Evolutionary conservation across 1,140 invertebrate genomes (phyloP).

Genomic region (Bathynomus jamesi): DNA sequence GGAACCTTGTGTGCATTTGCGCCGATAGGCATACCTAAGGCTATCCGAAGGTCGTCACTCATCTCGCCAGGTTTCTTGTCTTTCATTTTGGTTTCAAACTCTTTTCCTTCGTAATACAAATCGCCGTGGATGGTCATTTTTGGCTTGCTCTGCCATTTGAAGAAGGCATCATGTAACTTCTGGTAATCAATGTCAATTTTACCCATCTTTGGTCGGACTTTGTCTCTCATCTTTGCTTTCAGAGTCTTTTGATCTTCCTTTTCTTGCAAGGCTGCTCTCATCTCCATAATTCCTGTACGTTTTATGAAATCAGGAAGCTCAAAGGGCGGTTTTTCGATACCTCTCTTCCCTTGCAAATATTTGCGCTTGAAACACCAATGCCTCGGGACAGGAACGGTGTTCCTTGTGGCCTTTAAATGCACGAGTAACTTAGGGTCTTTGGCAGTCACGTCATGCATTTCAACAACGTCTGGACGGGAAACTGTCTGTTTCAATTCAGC

Average conservation of each 20-base stretch:
- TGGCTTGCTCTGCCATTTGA: conserved; percentile 99
- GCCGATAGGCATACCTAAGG: conserved; percentile 97
- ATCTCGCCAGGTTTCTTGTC: conserved; percentile 98
- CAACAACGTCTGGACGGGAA: conserved; percentile 91
- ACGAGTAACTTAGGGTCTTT: conserved; percentile 92
- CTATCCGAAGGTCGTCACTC: conserved; percentile 88
- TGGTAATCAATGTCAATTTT: conserved; percentile 99
- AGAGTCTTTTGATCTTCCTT: conserved; percentile 94
- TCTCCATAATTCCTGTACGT: conserved; percentile 98
- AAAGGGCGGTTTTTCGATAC: conserved; percentile 98
- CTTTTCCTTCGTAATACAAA: conserved; percentile 99
- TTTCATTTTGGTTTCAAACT: conserved; percentile 94
- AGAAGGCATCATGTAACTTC: conserved; percentile 98
- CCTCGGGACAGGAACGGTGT: conserved; percentile 91
- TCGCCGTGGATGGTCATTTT: conserved; percentile 98
- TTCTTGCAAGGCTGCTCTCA: conserved; percentile 96
- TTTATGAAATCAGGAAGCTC: conserved; percentile 98
- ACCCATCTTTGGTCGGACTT: conserved; percentile 92
- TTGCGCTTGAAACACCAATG: conserved; percentile 99
- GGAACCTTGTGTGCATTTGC: conserved; percentile 80
- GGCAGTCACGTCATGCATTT: conserved; percentile 99
- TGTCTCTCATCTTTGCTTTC: conserved; percentile 97
- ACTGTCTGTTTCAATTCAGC: conserved; percentile 93
- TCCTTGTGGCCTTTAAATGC: conserved; percentile 88
- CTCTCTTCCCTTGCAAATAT: conserved; percentile 71